Conservation (phyloP, 2,888 invertebrate genomes). For the Serrognathus titanus region DNA sequence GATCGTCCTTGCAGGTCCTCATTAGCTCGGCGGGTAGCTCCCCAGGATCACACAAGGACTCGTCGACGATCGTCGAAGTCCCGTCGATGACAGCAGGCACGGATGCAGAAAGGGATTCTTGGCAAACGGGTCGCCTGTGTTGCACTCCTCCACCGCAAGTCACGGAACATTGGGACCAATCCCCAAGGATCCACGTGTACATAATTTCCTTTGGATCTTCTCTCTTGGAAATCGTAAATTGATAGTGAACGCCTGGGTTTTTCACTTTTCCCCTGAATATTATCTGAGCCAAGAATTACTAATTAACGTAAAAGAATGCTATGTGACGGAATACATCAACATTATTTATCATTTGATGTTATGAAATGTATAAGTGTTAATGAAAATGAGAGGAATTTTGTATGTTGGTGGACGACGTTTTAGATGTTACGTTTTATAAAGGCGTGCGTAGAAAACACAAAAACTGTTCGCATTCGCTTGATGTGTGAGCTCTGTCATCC, state of each 20-base stretch:
- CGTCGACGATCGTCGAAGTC: slow-evolving; percentile 44
- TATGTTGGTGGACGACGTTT: too few relatives aligned
- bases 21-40: slow-evolving; percentile 59
- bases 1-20: slow-evolving; percentile 63
- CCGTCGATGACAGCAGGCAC: slow-evolving; percentile 47
- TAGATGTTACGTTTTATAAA: too few relatives aligned
- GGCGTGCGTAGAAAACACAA: too few relatives aligned
- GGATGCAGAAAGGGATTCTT: slow-evolving; percentile 45
- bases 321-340: too few relatives aligned
- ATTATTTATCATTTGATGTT: too few relatives aligned
- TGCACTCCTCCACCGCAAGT: slow-evolving; percentile 77
- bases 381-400: too few relatives aligned
- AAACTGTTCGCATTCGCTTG: too few relatives aligned
- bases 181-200: slow-evolving; percentile 72
- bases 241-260: slow-evolving; percentile 79
- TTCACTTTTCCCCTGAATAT: slow-evolving; percentile 69
- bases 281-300: slow-evolving; percentile 50
- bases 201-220: slow-evolving; percentile 57
- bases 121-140: slow-evolving; percentile 53
- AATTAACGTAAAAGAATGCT: neutral
- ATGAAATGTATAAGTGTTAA: too few relatives aligned
- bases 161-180: slow-evolving; percentile 76
- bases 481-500: too few relatives aligned
- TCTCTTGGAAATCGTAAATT: slow-evolving; percentile 72
- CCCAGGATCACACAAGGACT: slow-evolving; percentile 39